Evolutionary conservation across 2,797 vertebrate genomes (phyloP).

Genomic region (Pogoniulus pusillus): DNA sequence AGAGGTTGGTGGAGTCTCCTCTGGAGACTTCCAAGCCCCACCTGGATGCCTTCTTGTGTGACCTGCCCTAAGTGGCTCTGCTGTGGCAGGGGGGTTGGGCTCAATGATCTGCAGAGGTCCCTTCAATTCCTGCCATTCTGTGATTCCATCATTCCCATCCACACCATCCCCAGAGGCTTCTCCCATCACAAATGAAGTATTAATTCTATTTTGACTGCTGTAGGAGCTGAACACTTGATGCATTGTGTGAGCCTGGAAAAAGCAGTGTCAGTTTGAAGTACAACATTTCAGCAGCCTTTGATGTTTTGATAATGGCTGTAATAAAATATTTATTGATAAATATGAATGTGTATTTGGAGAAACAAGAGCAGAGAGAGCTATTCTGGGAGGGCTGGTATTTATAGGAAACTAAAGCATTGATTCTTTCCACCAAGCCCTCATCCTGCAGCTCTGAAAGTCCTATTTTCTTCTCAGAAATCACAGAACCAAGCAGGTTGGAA

Average conservation of each 20-base stretch:
- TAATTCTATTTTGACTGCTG: constrained; percentile 59
- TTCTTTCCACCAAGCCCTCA: neutral
- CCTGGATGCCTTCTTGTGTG: no score
- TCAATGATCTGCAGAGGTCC: no score
- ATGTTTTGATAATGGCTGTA: constrained; percentile 45
- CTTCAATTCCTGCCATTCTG: no score
- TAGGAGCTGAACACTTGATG: constrained; percentile 25
- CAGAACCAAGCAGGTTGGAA: no score
- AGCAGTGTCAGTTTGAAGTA: constrained; percentile 18
- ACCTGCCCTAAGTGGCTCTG: no score
- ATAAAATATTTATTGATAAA: constrained; percentile 69
- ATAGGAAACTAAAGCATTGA: constrained; percentile 33
- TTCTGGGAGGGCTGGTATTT: constrained; percentile 42
- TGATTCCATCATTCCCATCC: neutral
- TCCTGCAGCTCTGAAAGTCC: neutral
- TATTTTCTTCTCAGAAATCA: constrained; percentile 21
- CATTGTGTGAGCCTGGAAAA: constrained; percentile 17
- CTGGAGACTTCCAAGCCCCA: no score
- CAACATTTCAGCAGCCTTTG: constrained; percentile 49
- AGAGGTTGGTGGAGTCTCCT: no score
- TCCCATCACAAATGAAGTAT: constrained; percentile 30
- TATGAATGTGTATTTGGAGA: constrained; percentile 32
- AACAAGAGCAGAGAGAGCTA: constrained; percentile 2
- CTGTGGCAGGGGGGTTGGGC: no score
- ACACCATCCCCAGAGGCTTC: neutral